Base-by-base conservation (phyloP, 2,888 invertebrate genomes). In the Eumerus sabulonum region DNA sequence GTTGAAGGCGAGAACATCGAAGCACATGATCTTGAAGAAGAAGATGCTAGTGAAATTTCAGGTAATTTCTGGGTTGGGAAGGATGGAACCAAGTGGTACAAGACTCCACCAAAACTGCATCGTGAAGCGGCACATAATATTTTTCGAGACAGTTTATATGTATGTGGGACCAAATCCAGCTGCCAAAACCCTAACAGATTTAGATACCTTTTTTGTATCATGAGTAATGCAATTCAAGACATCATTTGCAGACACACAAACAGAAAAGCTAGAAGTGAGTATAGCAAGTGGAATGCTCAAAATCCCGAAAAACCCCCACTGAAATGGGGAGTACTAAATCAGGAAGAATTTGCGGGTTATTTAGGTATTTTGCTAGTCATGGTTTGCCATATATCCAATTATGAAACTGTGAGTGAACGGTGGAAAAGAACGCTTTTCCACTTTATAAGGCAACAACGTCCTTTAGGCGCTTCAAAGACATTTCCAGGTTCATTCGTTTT, bases 161-260 rank as follows among this genome's bases (percentile, higher is more conserved):
- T 36, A 9, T 11, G 36, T 9, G 11, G 36, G 36, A 5, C 11
- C 36, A 36, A 5, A 36, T 36, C 36, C 36, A 36, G 5, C 36
- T 36, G 11, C 5, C 36, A 36, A 36, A 36, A 11, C 7, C 11
- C 36, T n/a, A n/a, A n/a, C 5, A 36, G 36, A 36, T 36, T 9
- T 5, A 11, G 36, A 36, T 9, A 36, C 36, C 11, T 36, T 36
- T 11, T 36, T 11, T 11, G 36, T 36, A 36, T 36, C 5, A 36
- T 36, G 36, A 36, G 36, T 11, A 5, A 5, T 36, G 5, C 36
- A 5, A 11, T 11, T 36, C 5, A 36, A 36, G 36, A 36, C 36
- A 42, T 27, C 57, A 56, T 13, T 62, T 40, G 57, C 47, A 4
- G 11, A 57, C 14, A 42, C n/a, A 27, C 13, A 5, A 36, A 36